Conservation (phyloP, 2,888 invertebrate species). For the Perdita meconis region DNA sequence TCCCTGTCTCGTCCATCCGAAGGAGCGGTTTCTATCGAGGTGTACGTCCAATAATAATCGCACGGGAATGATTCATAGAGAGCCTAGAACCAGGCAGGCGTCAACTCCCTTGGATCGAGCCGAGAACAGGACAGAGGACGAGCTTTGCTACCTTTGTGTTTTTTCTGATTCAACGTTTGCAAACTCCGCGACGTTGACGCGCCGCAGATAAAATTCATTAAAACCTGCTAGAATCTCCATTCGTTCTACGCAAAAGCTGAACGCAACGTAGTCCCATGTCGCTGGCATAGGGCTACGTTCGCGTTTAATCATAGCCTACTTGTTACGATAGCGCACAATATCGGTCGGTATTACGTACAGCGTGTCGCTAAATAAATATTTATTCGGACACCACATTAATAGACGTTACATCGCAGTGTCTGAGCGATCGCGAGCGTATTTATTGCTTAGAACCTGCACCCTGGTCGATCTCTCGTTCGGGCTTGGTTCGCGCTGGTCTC, state of each 20-base stretch:
- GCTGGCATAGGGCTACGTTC: not conserved
- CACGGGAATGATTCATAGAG: constrained; percentile 6
- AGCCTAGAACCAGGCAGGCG: not conserved
- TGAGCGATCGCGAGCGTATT: constrained; percentile 12
- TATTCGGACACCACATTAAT: constrained; percentile 32
- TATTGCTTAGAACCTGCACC: constrained; percentile 29
- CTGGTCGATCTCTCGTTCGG: constrained; percentile 19
- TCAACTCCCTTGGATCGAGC: not conserved
- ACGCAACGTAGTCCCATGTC: constrained; percentile 3
- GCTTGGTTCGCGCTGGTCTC: not conserved
- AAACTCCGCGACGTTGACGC: not conserved
- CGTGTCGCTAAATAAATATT: constrained; percentile 53
- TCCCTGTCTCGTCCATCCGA: not conserved
- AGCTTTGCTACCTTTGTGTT: constrained; percentile 1
- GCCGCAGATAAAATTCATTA: not conserved
- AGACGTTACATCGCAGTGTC: constrained; percentile 21
- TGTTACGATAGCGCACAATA: constrained; percentile 23
- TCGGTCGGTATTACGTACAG: constrained; percentile 42
- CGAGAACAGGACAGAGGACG: not conserved
- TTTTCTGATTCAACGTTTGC: not conserved
- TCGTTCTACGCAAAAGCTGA: constrained; percentile 31
- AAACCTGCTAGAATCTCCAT: constrained; percentile 33
- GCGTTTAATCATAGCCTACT: constrained; percentile 10
- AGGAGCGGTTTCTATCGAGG: not conserved
- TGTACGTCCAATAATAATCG: not conserved